Percentiles rank a stretch among this genome's conserved stretches.
phyloP scores from a whole-genome alignment of 1,140 invertebrate species.

The Epicauta chinensis region DNA sequence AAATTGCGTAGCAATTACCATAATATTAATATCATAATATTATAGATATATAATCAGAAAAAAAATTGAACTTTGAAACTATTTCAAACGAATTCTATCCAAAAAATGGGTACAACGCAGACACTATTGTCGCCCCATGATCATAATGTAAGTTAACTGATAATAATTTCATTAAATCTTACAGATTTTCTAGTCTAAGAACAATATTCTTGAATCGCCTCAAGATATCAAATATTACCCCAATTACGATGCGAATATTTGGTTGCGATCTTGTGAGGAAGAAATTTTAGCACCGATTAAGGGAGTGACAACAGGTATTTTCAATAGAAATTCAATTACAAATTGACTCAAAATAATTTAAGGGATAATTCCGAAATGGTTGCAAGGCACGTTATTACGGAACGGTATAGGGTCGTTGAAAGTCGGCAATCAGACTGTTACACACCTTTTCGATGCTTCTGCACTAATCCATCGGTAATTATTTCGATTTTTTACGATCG shows the following conservation, averaged over 20 bases:
- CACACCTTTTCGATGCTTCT: constrained; percentile 83
- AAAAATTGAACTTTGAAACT: no score
- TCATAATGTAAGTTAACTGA: no score
- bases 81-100: no score
- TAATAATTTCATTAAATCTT: no score
- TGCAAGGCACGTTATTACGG: constrained; percentile 68
- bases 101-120: no score
- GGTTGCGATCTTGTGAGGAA: constrained; percentile 69
- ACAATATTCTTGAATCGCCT: no score
- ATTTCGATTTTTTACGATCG: background rate
- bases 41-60: no score
- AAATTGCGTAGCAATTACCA: no score
- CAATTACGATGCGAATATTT: constrained; percentile 66
- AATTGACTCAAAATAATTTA: constrained; percentile 33
- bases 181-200: no score
- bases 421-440: constrained; percentile 66
- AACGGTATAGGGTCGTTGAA: constrained; percentile 82
- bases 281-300: constrained; percentile 63
- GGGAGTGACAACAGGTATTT: constrained; percentile 53
- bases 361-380: constrained; percentile 70
- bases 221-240: constrained; percentile 46
- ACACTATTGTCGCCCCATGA: no score
- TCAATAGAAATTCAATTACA: background rate
- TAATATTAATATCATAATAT: no score
- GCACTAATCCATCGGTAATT: constrained; percentile 70